phyloP scores from a whole-genome alignment of 2,797 vertebrate species.

The Falco novaeseelandiae region DNA sequence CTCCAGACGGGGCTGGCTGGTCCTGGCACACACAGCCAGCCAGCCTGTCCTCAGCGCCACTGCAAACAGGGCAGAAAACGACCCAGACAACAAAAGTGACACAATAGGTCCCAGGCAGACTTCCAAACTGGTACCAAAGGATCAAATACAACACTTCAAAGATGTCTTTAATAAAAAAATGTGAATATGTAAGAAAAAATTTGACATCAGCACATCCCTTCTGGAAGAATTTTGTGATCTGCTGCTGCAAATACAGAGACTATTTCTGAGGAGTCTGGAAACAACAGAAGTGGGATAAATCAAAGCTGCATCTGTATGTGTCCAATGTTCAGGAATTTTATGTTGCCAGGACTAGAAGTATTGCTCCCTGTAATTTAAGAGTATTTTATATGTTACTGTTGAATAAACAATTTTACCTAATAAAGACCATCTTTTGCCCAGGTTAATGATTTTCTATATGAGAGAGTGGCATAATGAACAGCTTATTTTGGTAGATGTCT shows the following conservation, averaged over 20 bases:
- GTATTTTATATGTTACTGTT: neutral
- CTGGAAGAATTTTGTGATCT: neutral
- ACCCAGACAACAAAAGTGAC: neutral
- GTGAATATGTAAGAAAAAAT: neutral
- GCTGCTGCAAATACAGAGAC: neutral
- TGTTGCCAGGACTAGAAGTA: neutral
- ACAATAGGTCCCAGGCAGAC: neutral
- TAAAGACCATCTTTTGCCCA: neutral
- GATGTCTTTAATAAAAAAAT: neutral
- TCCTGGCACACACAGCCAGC: neutral
- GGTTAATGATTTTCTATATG: neutral
- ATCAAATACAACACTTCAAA: neutral
- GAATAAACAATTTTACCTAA: neutral
- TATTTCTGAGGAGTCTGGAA: neutral
- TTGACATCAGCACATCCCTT: neutral
- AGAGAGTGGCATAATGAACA: neutral
- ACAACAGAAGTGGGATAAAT: neutral
- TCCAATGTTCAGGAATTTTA: neutral
- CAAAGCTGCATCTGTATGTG: neutral
- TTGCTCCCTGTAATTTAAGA: neutral
- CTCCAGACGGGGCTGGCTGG: neutral
- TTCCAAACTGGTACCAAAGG: neutral
- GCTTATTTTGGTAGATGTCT: neutral
- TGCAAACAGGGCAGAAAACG: fast-evolving
- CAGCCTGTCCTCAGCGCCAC: neutral